phyloP scores from a whole-genome alignment of 1,140 invertebrate species.

The Pseudobourletiella spinata region DNA sequence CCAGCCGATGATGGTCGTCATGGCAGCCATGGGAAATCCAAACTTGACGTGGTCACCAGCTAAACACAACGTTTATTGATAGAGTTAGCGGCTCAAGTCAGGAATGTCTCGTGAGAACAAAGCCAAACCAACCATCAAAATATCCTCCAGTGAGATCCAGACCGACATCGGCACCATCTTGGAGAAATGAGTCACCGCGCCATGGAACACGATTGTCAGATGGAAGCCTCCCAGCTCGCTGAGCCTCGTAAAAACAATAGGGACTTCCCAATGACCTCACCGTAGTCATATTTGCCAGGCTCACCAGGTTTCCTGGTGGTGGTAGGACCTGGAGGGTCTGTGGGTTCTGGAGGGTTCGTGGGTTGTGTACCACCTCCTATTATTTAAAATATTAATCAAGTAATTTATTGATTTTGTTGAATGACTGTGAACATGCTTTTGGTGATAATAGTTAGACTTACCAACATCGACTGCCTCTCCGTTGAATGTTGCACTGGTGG shows the following conservation, averaged over 20 bases:
- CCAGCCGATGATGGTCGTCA: conserved; percentile 41
- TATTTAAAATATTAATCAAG: neutral
- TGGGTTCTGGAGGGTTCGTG: neutral
- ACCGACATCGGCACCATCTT: conserved; percentile 39
- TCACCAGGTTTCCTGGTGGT: neutral
- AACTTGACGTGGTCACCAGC: conserved; percentile 45
- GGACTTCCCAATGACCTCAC: conserved; percentile 39
- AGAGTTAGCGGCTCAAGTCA: neutral
- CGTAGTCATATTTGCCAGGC: conserved; percentile 29
- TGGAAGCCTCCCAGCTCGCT: conserved; percentile 41
- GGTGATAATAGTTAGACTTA: neutral
- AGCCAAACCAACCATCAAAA: conserved; percentile 39
- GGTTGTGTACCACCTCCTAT: neutral
- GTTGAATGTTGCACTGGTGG: conserved; percentile 2
- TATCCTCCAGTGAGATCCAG: conserved; percentile 43
- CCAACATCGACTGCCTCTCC: conserved; percentile 2
- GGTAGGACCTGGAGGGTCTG: conserved; percentile 1
- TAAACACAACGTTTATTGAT: conserved; percentile 27
- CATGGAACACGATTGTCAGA: conserved; percentile 39
- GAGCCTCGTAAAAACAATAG: conserved; percentile 44
- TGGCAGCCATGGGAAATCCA: conserved; percentile 41
- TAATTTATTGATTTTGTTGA: neutral
- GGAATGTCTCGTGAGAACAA: neutral
- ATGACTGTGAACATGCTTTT: neutral
- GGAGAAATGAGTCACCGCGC: conserved; percentile 40